Evolutionary conservation across 2,113 vertebrate genomes (phyloP).

Genomic region (Tichodroma muraria): DNA sequence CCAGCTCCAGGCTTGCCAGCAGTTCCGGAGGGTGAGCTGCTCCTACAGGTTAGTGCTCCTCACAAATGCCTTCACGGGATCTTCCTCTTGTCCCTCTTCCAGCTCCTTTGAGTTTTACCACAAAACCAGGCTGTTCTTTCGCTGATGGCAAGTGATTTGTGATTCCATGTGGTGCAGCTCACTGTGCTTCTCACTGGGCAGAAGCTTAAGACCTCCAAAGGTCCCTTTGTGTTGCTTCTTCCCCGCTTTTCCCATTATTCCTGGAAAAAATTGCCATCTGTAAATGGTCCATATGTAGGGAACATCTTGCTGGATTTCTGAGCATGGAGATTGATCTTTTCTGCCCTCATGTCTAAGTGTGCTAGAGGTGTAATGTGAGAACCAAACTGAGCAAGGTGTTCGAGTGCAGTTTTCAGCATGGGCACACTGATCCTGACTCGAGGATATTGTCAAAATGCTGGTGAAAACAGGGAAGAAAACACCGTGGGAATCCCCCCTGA

Average conservation of each 20-base stretch:
- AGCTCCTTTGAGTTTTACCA: no score
- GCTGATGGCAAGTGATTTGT: not conserved
- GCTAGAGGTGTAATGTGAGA: accelerated
- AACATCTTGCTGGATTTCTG: not conserved
- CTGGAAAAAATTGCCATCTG: not conserved
- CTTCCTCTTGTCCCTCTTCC: not conserved
- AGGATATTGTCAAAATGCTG: not conserved
- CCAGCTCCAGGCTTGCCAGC: not conserved
- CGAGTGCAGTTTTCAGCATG: not conserved
- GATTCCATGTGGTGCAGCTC: not conserved
- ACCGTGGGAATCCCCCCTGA: not conserved
- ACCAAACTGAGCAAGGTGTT: not conserved
- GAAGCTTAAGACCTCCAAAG: not conserved
- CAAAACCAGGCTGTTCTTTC: not conserved
- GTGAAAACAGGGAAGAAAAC: not conserved
- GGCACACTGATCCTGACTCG: accelerated
- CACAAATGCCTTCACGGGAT: not conserved
- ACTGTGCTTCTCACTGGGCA: not conserved
- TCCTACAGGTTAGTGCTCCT: slow-evolving; percentile 71
- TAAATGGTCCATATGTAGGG: not conserved
- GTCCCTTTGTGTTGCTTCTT: not conserved
- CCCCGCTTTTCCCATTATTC: not conserved
- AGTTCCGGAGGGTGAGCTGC: slow-evolving; percentile 70
- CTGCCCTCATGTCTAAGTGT: not conserved
- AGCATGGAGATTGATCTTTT: not conserved